These are phyloP conservation scores for Onthophagus sagittarius DNA, from an alignment of 2,888 invertebrate genomes.

Conservation along the genomic window DNA sequence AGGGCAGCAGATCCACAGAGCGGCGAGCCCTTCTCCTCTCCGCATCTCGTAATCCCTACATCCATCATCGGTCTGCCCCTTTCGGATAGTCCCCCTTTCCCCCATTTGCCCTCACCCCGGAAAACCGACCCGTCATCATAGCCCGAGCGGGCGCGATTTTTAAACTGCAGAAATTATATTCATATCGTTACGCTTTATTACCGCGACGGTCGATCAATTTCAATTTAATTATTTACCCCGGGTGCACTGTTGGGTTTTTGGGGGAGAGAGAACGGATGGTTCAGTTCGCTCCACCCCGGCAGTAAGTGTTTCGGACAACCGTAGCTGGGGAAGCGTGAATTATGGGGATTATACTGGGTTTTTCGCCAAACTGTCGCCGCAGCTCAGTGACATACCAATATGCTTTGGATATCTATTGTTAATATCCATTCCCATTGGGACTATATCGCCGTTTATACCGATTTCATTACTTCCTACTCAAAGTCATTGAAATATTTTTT, in stretches of 20 bases:
- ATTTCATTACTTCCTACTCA: no score
- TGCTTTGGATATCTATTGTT: no score
- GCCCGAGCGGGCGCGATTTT: conserved; percentile 21
- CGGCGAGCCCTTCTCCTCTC: conserved; percentile 28
- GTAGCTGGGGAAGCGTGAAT: conserved; percentile 11
- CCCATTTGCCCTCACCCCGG: not conserved
- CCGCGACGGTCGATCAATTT: conserved; percentile 22
- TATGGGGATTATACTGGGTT: conserved; percentile 3
- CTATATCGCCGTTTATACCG: no score
- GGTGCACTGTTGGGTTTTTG: not conserved
- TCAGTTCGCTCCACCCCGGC: not conserved
- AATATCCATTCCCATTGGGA: no score
- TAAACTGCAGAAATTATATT: conserved; percentile 24
- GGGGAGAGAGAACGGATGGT: not conserved
- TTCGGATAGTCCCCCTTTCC: conserved; percentile 12
- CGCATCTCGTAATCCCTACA: conserved; percentile 35
- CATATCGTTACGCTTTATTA: conserved; percentile 23
- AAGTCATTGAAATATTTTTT: no score
- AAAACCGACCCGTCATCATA: conserved; percentile 16
- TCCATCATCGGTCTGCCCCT: conserved; percentile 32
- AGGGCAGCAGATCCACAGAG: conserved; percentile 34
- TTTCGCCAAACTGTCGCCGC: not conserved
- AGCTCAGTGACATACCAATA: no score
- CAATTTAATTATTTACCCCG: conserved; percentile 21
- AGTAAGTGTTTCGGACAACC: conserved; percentile 12